These are phyloP conservation scores for Plestiodon gilberti DNA, from an alignment of 2,113 vertebrate genomes.

Conservation along the genomic window DNA sequence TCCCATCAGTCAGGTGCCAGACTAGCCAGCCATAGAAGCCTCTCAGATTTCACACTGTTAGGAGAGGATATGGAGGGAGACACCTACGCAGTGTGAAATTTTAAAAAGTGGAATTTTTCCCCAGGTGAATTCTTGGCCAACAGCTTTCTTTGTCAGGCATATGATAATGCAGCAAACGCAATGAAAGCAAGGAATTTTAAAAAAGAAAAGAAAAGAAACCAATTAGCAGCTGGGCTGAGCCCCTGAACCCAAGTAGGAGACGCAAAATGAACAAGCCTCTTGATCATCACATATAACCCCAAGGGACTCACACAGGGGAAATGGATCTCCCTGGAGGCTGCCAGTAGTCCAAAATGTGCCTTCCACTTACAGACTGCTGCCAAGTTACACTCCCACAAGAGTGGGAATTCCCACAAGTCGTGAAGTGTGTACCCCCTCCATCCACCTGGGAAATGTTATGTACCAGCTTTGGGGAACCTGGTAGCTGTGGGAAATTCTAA, in stretches of 20 bases:
- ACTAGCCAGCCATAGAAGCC: not conserved
- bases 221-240: not conserved
- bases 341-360: not conserved
- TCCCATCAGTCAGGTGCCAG: not conserved
- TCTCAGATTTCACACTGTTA: not conserved
- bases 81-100: not conserved
- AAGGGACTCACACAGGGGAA: not conserved
- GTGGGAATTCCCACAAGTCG: too few relatives aligned
- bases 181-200: not conserved
- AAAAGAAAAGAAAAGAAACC: not conserved
- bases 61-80: not conserved
- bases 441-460: not conserved
- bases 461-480: slow-evolving; percentile 20
- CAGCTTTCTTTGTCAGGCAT: not conserved
- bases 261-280: fast-evolving
- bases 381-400: not conserved
- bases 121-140: not conserved
- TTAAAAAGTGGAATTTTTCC: not conserved
- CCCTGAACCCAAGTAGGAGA: fast-evolving
- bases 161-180: not conserved
- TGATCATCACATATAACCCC: not conserved
- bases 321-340: not conserved
- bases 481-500: not conserved
- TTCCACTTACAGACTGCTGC: fast-evolving
- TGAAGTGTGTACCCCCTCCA: not conserved